These are phyloP conservation scores for Temnothorax longispinosus DNA, from an alignment of 1,140 invertebrate species.

Conservation along the genomic window DNA sequence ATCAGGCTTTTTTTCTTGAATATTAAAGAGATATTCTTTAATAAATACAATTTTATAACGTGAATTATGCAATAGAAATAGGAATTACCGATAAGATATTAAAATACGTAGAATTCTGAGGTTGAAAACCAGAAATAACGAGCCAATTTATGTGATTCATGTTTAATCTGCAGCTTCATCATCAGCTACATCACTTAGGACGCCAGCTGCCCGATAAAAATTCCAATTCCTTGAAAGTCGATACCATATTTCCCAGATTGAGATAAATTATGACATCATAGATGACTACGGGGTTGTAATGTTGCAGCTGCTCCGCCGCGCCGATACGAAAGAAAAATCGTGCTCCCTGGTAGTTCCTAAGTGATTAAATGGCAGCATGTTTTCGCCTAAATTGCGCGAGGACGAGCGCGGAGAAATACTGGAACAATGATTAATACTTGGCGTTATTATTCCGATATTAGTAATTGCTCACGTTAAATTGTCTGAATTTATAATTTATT, in stretches of 20 bases:
- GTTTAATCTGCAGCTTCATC: conserved; percentile 49
- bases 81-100: conserved; percentile 1
- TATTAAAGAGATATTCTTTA: not conserved
- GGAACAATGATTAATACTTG: conserved; percentile 32
- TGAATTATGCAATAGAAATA: not conserved
- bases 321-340: conserved; percentile 44
- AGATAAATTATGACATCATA: conserved; percentile 61
- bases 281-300: conserved; percentile 35
- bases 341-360: conserved; percentile 26
- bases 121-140: conserved; percentile 28
- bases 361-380: conserved; percentile 52
- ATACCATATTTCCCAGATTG: conserved; percentile 56
- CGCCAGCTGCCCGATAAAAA: conserved; percentile 50
- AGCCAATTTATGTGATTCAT: conserved; percentile 51
- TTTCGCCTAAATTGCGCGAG: conserved; percentile 36
- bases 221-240: conserved; percentile 45
- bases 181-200: conserved; percentile 33
- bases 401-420: not conserved
- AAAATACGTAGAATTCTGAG: not conserved
- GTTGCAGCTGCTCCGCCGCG: conserved; percentile 51
- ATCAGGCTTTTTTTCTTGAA: not conserved
- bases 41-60: not conserved
- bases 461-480: not conserved
- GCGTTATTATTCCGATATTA: conserved; percentile 3
- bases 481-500: conserved; percentile 12